Evolutionary conservation across 2,888 invertebrate genomes (phyloP), one percentile per base, ranked within the genome.

Genomic region (Lasioglossum pauxillum): DNA sequence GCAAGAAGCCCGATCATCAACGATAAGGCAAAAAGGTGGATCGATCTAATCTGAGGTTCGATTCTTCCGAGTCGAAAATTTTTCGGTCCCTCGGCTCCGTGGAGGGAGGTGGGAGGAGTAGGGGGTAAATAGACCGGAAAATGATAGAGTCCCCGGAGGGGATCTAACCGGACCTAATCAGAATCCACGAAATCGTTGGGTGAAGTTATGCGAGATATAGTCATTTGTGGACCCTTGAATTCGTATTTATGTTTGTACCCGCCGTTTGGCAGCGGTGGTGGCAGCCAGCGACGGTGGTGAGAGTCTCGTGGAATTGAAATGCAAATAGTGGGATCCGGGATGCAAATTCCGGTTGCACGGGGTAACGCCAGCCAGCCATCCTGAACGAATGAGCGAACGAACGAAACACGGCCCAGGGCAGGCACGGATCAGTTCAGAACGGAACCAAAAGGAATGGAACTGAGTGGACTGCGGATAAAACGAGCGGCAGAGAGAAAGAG

Each of bases 261-360:
- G 91, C 90, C 93, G 94, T 94, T 94, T 94, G 94, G 94, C 94
- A 94, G 91, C 89, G 91, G 86, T 88, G 89, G 83, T 84, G 88
- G 84, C 80, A 86, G 89, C 87, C 80, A 85, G 89, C 88, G 90
- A 88, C 87, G 87, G 92, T 90, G 90, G 92, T 92, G 92, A 92
- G 90, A 93, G 93, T 93, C 93, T 93, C 92, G 93, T 89, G 93
- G 93, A 95, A 95, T 95, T 95, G 95, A 95, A 95, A 95, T 95
- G 95, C 95, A 95, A 95, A 95, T 95, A 93, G 93, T 90, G 92
- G 93, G 93, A 95, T 95, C 93, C 94, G 92, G 92, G 94, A 95
- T 95, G 95, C 95, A 95, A 95, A 95, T 95, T 94, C 94, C 93
- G 90, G 92, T 93, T 93, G 94, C 94, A 94, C 91, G 92, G 93